Percentiles rank a stretch among this genome's conserved stretches.
Evolutionary conservation across 2,113 vertebrate genomes (phyloP).

Genomic region (Lasiurus borealis): DNA sequence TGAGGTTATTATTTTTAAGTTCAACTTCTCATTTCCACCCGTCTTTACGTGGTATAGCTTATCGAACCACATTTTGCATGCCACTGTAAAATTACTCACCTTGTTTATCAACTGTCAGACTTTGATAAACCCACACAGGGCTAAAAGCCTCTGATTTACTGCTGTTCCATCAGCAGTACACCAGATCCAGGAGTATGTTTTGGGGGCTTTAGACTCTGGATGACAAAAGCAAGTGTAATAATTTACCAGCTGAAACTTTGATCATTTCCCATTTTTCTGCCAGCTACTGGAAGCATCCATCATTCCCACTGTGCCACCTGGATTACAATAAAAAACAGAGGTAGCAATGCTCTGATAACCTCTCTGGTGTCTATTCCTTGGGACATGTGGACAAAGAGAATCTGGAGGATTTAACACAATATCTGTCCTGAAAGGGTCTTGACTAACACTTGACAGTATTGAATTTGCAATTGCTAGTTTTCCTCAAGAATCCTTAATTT

Average conservation of each 20-base stretch:
- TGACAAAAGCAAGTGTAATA: conserved; percentile 37
- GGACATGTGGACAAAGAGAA: background rate
- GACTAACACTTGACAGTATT: conserved; percentile 8
- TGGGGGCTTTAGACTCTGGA: background rate
- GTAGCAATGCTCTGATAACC: background rate
- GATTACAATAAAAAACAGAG: background rate
- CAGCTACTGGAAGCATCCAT: conserved; percentile 14
- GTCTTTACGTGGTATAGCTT: background rate
- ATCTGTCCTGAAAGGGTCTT: background rate
- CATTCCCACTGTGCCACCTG: background rate
- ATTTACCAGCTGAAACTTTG: background rate
- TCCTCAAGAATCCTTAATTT: background rate
- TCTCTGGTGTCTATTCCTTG: background rate
- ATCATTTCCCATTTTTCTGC: background rate
- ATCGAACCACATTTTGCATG: background rate
- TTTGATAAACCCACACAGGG: background rate
- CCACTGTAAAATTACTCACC: background rate
- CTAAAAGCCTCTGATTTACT: conserved; percentile 30
- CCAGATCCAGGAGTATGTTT: background rate
- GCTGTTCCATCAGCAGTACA: background rate
- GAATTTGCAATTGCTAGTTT: background rate
- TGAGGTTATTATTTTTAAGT: background rate
- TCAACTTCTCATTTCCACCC: background rate
- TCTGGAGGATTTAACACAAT: background rate
- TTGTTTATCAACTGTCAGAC: background rate